Conservation (phyloP, 2,113 vertebrate species). For the Catharus minimus region DNA sequence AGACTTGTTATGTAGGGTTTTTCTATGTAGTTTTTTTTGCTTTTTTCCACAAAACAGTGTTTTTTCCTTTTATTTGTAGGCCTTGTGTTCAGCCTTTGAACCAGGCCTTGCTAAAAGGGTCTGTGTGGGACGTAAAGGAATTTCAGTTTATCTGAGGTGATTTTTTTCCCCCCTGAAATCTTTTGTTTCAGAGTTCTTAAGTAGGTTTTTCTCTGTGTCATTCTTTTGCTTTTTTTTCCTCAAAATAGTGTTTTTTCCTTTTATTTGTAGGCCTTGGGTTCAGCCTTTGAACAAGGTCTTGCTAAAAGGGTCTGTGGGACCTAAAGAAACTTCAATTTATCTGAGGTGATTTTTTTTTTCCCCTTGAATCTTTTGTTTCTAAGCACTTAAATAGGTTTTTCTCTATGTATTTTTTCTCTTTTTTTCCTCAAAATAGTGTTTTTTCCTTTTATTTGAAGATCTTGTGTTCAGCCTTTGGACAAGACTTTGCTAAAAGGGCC, state of each 20-base stretch:
- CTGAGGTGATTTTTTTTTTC: not conserved
- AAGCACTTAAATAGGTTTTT: not conserved
- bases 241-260: too few relatives aligned
- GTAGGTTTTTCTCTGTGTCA: not conserved
- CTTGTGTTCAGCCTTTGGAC: not conserved
- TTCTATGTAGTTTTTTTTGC: too few relatives aligned
- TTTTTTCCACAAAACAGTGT: too few relatives aligned
- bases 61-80: too few relatives aligned
- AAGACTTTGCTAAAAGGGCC: not conserved
- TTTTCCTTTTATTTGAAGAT: not conserved
- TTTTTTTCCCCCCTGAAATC: not conserved
- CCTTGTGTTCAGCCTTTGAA: not conserved
- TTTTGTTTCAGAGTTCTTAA: not conserved
- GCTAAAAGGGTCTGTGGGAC: not conserved
- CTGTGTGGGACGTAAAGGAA: not conserved
- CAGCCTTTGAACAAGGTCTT: not conserved
- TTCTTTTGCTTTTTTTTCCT: not conserved
- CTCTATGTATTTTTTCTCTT: too few relatives aligned
- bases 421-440: not conserved
- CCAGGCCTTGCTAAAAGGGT: not conserved
- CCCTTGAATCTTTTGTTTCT: not conserved
- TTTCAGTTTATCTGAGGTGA: not conserved
- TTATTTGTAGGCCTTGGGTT: not conserved
- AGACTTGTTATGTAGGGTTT: too few relatives aligned
- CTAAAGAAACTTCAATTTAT: not conserved